phyloP scores from a whole-genome alignment of 2,113 vertebrate genomes.

The Elephantulus edwardii region DNA sequence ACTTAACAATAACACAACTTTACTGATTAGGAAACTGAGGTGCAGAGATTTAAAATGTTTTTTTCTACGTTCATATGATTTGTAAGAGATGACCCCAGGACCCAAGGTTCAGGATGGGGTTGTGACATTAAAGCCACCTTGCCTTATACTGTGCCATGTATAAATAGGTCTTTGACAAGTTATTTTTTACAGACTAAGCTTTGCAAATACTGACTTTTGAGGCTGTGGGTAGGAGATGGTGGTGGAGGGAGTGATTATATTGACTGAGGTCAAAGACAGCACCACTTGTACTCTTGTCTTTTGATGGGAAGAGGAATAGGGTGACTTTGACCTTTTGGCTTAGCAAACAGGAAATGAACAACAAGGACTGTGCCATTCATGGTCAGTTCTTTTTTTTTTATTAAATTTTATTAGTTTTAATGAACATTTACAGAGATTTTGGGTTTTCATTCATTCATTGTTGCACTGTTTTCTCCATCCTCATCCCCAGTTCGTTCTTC shows the following conservation, averaged over 20 bases:
- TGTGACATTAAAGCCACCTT: not conserved
- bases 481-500: too few relatives aligned
- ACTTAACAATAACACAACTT: too few relatives aligned
- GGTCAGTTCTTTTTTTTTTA: too few relatives aligned
- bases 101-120: not conserved
- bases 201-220: not conserved
- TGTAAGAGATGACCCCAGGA: not conserved
- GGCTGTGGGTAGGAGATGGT: not conserved
- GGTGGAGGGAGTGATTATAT: not conserved
- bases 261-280: not conserved
- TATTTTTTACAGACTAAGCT: not conserved
- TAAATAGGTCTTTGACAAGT: not conserved
- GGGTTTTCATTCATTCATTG: too few relatives aligned
- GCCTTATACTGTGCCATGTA: not conserved
- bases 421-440: too few relatives aligned
- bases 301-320: not conserved
- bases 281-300: not conserved
- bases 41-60: not conserved
- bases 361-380: not conserved
- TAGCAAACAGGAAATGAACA: conserved; percentile 12
- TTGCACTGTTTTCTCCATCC: too few relatives aligned
- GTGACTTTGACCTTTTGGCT: fast-evolving
- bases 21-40: not conserved
- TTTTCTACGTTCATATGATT: not conserved
- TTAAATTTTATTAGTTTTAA: too few relatives aligned